Conservation (phyloP, 2,797 vertebrate species). For the Geotrypetes seraphini region DNA sequence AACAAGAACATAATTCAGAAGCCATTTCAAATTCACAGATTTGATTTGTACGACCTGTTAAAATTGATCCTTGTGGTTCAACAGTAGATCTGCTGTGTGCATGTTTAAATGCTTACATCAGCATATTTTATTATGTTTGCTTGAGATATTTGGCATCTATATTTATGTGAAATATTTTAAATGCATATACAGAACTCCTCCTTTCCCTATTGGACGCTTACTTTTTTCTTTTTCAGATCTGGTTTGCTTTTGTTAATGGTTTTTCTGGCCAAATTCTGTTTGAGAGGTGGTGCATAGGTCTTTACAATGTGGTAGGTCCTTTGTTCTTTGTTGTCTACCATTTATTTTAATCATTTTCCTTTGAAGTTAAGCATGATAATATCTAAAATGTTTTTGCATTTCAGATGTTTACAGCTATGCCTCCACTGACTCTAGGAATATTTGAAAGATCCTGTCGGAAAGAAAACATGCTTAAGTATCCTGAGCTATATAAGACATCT, state of each 20-base stretch:
- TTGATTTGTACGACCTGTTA: too few species aligned
- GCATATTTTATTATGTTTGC: constrained; percentile 9
- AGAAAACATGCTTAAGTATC: constrained; percentile 96
- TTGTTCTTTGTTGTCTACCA: neutral
- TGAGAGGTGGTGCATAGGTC: constrained; percentile 95
- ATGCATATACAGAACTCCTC: too few species aligned
- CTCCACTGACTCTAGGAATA: constrained; percentile 91
- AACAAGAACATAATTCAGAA: neutral
- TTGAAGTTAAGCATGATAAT: too few species aligned
- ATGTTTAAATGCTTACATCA: neutral
- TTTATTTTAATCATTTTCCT: neutral
- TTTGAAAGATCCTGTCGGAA: constrained; percentile 93
- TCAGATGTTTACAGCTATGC: constrained; percentile 93
- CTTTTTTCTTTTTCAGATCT: constrained; percentile 67
- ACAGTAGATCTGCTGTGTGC: too few species aligned
- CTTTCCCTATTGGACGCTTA: too few species aligned
- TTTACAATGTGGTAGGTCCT: constrained; percentile 96
- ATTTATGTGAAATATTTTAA: too few species aligned
- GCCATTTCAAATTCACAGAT: neutral
- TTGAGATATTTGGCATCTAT: too few species aligned
- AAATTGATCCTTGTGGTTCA: too few species aligned
- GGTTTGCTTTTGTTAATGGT: constrained; percentile 97
- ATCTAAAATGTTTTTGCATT: neutral
- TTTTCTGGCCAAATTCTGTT: constrained; percentile 98
- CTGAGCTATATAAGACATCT: constrained; percentile 93